A percentile compares a stretch with the other conserved stretches of the same genome.
These are phyloP conservation scores for Malacoraja senta DNA, from an alignment of 2,797 vertebrate genomes.

Conservation along the genomic window DNA sequence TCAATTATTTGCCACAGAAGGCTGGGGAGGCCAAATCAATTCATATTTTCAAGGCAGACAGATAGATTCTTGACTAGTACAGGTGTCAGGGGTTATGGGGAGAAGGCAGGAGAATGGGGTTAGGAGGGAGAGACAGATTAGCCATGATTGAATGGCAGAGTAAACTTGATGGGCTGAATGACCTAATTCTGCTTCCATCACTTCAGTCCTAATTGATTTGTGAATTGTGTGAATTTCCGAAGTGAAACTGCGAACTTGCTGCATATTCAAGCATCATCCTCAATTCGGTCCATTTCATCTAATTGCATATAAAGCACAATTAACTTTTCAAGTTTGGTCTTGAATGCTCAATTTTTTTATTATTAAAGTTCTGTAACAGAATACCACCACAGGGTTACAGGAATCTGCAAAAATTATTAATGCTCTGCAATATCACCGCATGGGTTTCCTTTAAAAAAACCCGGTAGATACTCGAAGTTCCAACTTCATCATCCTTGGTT, in stretches of 20 bases:
- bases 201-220: not conserved
- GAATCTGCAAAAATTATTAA: slow-evolving; percentile 35
- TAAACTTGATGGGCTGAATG: too few species aligned
- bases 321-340: slow-evolving; percentile 28
- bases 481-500: slow-evolving; percentile 35
- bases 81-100: too few species aligned
- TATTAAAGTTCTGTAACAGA: slow-evolving; percentile 37
- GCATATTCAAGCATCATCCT: not conserved
- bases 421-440: slow-evolving; percentile 9
- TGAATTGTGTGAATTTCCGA: not conserved
- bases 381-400: slow-evolving; percentile 38
- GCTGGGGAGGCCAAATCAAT: too few species aligned
- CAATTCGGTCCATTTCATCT: not conserved
- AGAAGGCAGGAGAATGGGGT: too few species aligned
- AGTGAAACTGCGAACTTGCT: slow-evolving; percentile 19
- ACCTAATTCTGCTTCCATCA: too few species aligned
- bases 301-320: slow-evolving; percentile 8
- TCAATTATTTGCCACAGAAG: too few species aligned
- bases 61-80: too few species aligned
- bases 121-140: too few species aligned
- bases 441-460: slow-evolving; percentile 14
- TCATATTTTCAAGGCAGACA: too few species aligned
- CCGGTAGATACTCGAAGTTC: slow-evolving; percentile 30
- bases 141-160: too few species aligned
- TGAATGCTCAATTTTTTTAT: slow-evolving; percentile 32